A percentile compares a stretch with the other conserved stretches of the same genome.
Evolutionary conservation across 92 coral and sea anemone species (phyloP).

Genomic region (Parazoanthus atlanticus): DNA sequence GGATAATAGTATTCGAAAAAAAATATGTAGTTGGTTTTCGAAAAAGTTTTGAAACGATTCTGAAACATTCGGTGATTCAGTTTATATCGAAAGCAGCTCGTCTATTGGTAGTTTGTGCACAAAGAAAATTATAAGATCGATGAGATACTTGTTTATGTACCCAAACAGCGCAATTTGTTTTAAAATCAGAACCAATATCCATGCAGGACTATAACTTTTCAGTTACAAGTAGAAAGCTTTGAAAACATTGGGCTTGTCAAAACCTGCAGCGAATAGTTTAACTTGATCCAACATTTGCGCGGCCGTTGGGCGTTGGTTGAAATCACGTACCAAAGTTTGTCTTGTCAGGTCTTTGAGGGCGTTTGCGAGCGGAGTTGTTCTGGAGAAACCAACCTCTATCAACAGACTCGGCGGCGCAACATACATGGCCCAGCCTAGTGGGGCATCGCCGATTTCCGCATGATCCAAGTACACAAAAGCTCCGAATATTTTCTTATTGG

Average conservation of each 20-base stretch:
- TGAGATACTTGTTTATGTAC: too few relatives aligned
- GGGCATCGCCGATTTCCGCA: constrained; percentile 16
- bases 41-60: neutral
- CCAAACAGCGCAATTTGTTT: too few relatives aligned
- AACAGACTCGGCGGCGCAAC: constrained; percentile 44
- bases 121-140: too few relatives aligned
- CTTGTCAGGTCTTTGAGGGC: constrained; percentile 47
- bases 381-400: constrained; percentile 40
- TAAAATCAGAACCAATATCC: neutral
- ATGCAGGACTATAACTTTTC: neutral
- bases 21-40: too few relatives aligned
- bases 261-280: constrained; percentile 34
- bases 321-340: constrained; percentile 45
- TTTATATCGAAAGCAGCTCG: neutral
- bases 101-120: neutral
- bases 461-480: constrained; percentile 67
- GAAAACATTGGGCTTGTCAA: constrained; percentile 39
- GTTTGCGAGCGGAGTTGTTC: constrained; percentile 39
- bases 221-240: constrained; percentile 36
- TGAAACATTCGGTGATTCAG: too few relatives aligned
- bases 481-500: constrained; percentile 67
- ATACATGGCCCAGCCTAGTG: constrained; percentile 60
- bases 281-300: constrained; percentile 29
- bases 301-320: constrained; percentile 59
- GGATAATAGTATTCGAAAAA: neutral